phyloP scores from a whole-genome alignment of 1,140 invertebrate genomes.

The Acromyrmex echinatior region DNA sequence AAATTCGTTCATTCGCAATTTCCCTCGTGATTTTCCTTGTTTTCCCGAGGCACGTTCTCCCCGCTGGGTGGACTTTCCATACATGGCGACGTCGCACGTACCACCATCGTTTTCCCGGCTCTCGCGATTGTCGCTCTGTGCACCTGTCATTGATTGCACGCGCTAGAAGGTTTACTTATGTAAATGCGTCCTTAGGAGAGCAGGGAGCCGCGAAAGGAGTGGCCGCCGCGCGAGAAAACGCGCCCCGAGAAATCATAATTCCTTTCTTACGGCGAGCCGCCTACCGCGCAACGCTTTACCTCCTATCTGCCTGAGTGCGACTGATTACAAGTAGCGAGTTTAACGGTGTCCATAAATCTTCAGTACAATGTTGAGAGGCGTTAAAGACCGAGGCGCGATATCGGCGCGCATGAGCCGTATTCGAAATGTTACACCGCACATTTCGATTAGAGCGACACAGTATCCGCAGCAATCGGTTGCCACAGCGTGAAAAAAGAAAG shows the following conservation, averaged over 20 bases:
- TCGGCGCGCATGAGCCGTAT: constrained; percentile 30
- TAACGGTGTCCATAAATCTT: constrained; percentile 69
- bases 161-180: constrained; percentile 75
- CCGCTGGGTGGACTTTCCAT: neutral
- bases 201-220: constrained; percentile 66
- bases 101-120: constrained; percentile 15
- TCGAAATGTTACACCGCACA: constrained; percentile 40
- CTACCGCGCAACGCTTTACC: constrained; percentile 29
- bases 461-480: constrained; percentile 2
- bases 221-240: constrained; percentile 30
- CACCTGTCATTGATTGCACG: constrained; percentile 69
- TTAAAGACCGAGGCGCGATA: constrained; percentile 63
- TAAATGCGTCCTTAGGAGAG: constrained; percentile 74
- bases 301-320: constrained; percentile 45
- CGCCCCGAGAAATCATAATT: constrained; percentile 65
- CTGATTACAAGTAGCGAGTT: constrained; percentile 68
- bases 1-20: neutral
- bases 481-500: neutral
- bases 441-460: constrained; percentile 1
- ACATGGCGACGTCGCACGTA: constrained; percentile 10
- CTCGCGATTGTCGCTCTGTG: constrained; percentile 39
- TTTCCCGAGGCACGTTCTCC: neutral
- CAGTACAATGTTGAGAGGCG: constrained; percentile 47
- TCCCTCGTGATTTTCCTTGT: neutral
- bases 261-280: constrained; percentile 64